A percentile compares a stretch with the other conserved stretches of the same genome.
Conservation (phyloP, 1,140 invertebrate genomes). For the Pomacea maculata region DNA sequence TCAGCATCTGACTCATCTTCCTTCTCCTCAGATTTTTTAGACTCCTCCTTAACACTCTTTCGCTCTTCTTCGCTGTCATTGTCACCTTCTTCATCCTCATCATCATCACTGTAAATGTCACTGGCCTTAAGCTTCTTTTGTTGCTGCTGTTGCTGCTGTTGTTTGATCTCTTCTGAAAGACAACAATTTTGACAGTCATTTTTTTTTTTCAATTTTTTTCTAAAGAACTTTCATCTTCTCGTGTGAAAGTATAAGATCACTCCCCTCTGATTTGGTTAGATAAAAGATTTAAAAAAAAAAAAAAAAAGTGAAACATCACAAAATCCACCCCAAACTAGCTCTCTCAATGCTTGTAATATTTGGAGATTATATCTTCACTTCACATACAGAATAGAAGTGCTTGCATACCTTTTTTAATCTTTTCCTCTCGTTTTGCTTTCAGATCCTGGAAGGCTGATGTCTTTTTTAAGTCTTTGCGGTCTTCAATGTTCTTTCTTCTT, state of each 20-base stretch:
- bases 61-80: constrained; percentile 51
- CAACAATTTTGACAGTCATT: no score
- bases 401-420: constrained; percentile 70
- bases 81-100: constrained; percentile 72
- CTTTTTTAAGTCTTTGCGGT: constrained; percentile 80
- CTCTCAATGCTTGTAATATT: no score
- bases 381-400: no score
- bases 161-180: constrained; percentile 49
- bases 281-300: no score
- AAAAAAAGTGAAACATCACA: no score
- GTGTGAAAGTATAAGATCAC: no score
- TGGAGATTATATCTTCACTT: no score
- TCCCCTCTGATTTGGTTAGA: no score
- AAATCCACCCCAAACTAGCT: no score
- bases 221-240: no score
- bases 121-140: constrained; percentile 83
- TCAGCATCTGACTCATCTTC: constrained; percentile 44
- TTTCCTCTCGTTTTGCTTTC: constrained; percentile 88
- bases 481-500: constrained; percentile 90
- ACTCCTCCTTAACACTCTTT: constrained; percentile 38
- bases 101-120: constrained; percentile 96
- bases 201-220: no score
- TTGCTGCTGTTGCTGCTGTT: constrained; percentile 69
- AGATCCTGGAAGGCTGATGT: constrained; percentile 90
- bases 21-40: constrained; percentile 34